Percentiles rank a stretch among this genome's conserved stretches.
Conservation (phyloP, 2,113 vertebrate genomes). For the Carassius gibelio region DNA sequence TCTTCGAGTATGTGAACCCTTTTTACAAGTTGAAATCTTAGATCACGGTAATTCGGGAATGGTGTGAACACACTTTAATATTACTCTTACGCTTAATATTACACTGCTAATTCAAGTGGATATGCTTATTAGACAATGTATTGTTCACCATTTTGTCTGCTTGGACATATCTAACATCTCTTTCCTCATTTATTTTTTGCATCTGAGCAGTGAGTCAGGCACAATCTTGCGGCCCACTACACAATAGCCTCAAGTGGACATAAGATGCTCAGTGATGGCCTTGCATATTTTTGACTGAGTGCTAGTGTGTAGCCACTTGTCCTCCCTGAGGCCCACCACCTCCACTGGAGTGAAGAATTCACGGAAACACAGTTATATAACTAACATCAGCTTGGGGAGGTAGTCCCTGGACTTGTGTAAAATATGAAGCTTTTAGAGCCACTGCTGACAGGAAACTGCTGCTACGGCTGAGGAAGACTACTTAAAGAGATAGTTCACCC, state of each 20-base stretch:
- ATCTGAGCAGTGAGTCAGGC: not conserved
- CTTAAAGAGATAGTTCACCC: not conserved
- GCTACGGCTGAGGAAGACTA: not conserved
- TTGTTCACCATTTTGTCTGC: not conserved
- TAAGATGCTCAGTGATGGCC: not conserved
- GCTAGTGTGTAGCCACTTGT: conserved; percentile 20
- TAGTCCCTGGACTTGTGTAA: not conserved
- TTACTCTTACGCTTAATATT: not conserved
- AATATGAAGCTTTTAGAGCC: conserved; percentile 24
- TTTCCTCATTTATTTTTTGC: not conserved
- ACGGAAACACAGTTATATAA: conserved; percentile 25
- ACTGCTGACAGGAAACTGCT: conserved; percentile 17
- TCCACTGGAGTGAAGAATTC: conserved; percentile 32
- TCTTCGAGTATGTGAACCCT: not conserved
- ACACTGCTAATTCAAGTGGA: not conserved
- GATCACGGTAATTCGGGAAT: not conserved
- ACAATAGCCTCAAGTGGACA: conserved; percentile 4
- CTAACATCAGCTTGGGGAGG: not conserved
- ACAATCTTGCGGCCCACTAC: not conserved
- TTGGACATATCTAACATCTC: not conserved
- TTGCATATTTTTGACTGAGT: conserved; percentile 9
- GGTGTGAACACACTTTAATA: not conserved
- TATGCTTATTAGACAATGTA: not conserved
- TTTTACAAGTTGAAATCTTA: not conserved
- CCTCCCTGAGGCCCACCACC: conserved; percentile 11